Conservation (phyloP, 2,797 vertebrate genomes). For the Brachyrhaphis roseni region DNA sequence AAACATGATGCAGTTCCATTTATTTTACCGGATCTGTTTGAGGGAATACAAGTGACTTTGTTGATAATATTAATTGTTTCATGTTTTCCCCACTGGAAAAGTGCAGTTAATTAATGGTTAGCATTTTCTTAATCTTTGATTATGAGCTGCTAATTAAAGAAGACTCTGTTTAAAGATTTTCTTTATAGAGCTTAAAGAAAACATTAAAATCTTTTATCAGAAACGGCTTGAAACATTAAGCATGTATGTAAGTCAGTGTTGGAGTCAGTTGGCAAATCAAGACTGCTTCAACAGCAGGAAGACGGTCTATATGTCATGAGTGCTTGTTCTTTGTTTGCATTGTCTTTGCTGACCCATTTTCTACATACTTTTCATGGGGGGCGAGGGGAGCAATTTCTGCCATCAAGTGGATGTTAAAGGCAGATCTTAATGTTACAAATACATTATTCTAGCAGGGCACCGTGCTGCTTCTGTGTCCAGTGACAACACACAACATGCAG, state of each 20-base stretch:
- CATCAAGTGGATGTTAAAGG: slow-evolving; percentile 3
- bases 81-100: neutral
- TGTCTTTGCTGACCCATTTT: slow-evolving; percentile 45
- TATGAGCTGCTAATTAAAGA: neutral
- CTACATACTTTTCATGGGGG: slow-evolving; percentile 5
- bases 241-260: neutral
- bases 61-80: neutral
- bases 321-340: slow-evolving; percentile 3
- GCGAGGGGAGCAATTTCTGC: neutral
- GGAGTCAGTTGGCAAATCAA: neutral
- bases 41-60: neutral
- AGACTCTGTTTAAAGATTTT: neutral
- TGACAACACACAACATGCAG: slow-evolving; percentile 19
- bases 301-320: neutral
- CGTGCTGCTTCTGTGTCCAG: slow-evolving; percentile 16
- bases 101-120: neutral
- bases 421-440: slow-evolving; percentile 33
- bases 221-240: neutral
- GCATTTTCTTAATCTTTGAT: neutral
- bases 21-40: neutral
- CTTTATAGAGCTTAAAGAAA: no score
- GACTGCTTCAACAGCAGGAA: neutral
- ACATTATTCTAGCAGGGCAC: slow-evolving; percentile 11
- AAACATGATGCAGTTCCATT: neutral
- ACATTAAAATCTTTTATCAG: neutral